These are phyloP conservation scores for Enteromius afrohamiltoni DNA, from an alignment of 2,797 vertebrate species.

Conservation along the genomic window DNA sequence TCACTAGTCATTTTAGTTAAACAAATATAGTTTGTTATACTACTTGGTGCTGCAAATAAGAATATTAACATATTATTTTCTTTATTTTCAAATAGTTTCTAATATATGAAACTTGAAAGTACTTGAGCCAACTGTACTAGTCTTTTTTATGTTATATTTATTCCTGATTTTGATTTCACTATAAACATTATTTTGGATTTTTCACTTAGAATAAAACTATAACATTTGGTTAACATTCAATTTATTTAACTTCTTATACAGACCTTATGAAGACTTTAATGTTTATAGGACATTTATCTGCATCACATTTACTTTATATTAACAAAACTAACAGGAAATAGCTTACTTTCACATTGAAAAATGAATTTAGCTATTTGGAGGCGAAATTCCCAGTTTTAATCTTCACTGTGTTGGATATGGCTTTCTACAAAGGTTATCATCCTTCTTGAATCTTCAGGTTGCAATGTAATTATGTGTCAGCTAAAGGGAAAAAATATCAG, in stretches of 20 bases:
- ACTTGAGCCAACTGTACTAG: too few relatives aligned
- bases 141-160: neutral
- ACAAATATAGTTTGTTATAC: neutral
- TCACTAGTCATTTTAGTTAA: neutral
- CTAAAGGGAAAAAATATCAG: conserved; percentile 38
- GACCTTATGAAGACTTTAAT: neutral
- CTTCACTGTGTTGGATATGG: conserved; percentile 18
- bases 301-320: neutral
- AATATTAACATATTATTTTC: neutral
- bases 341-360: neutral
- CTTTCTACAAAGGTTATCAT: conserved; percentile 18
- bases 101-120: neutral
- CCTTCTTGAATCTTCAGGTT: conserved; percentile 39
- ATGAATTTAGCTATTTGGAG: neutral
- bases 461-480: conserved; percentile 55
- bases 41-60: neutral
- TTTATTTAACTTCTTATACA: neutral
- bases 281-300: neutral
- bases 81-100: neutral
- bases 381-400: neutral
- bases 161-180: neutral
- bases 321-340: neutral
- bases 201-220: neutral
- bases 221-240: neutral
- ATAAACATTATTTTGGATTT: neutral